Percentiles rank a stretch among this genome's conserved stretches.
phyloP scores from a whole-genome alignment of 1,140 invertebrate species.

The Ectropis grisescens region DNA sequence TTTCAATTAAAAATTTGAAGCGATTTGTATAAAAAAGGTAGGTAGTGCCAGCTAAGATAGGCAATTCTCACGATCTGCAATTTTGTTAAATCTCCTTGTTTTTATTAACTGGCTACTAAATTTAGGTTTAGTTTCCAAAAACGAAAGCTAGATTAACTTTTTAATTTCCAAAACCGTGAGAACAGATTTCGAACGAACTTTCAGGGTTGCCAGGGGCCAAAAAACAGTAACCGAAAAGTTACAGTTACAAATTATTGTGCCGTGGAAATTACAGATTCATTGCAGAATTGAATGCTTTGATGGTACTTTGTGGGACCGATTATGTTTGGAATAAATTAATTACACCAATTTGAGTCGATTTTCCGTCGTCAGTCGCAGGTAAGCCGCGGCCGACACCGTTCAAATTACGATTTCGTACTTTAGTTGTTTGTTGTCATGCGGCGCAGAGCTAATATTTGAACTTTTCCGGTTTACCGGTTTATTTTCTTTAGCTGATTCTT shows the following conservation, averaged over 20 bases:
- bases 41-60: too few species aligned
- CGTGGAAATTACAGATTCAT: conserved; percentile 65
- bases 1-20: too few species aligned
- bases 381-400: conserved; percentile 32
- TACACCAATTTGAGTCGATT: conserved; percentile 55
- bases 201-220: conserved; percentile 18
- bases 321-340: conserved; percentile 65
- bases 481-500: too few species aligned
- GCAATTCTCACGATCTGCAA: too few species aligned
- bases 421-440: conserved; percentile 24
- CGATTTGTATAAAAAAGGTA: too few species aligned
- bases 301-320: conserved; percentile 44
- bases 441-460: conserved; percentile 12
- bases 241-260: conserved; percentile 67
- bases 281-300: conserved; percentile 59
- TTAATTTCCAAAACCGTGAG: conserved; percentile 54
- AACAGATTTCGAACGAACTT: conserved; percentile 35
- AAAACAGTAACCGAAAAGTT: conserved; percentile 46
- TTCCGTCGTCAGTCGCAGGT: conserved; percentile 39
- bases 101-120: too few species aligned
- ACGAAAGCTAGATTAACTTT: conserved; percentile 43
- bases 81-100: too few species aligned
- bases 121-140: conserved; percentile 22
- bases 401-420: conserved; percentile 46
- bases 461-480: too few species aligned